Evolutionary conservation across 2,113 vertebrate species (phyloP).

Genomic region (Hypomesus transpacificus): DNA sequence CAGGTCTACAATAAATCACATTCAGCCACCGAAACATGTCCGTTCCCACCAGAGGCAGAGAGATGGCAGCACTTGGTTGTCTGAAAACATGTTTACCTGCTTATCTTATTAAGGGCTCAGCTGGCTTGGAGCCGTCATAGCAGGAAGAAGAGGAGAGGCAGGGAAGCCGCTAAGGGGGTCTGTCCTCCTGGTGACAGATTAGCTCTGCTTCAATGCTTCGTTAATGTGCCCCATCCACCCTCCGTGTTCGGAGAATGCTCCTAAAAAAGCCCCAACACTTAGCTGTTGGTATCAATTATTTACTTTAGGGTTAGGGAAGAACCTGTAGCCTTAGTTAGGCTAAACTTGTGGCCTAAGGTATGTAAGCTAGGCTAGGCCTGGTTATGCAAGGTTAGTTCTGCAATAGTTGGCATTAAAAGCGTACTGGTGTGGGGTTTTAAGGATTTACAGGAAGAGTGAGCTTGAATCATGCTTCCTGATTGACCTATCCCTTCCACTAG

Average conservation of each 20-base stretch:
- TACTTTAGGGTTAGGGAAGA: background rate
- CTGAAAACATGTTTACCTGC: constrained; percentile 28
- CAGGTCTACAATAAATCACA: background rate
- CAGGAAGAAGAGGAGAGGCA: background rate
- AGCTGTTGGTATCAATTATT: constrained; percentile 1
- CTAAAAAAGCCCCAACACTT: background rate
- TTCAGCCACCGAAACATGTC: background rate
- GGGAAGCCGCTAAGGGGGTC: constrained; percentile 32
- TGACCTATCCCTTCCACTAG: background rate
- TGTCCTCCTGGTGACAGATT: constrained; percentile 38
- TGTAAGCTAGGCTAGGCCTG: background rate
- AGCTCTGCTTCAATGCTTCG: constrained; percentile 37
- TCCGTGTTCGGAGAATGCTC: background rate
- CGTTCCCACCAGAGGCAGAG: constrained; percentile 15
- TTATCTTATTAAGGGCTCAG: constrained; percentile 56
- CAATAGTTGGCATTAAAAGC: too few species aligned
- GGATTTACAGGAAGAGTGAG: background rate
- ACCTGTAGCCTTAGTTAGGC: background rate
- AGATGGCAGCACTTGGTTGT: constrained; percentile 16
- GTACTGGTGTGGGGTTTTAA: background rate
- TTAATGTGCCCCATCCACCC: constrained; percentile 27
- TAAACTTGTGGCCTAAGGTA: background rate
- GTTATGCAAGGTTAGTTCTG: too few species aligned
- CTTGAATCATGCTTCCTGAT: background rate
- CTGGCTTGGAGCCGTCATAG: constrained; percentile 43